A percentile compares a stretch with the other conserved stretches of the same genome.
Conservation (phyloP, 1,140 invertebrate genomes). For the Drosophila quadrilineata region DNA sequence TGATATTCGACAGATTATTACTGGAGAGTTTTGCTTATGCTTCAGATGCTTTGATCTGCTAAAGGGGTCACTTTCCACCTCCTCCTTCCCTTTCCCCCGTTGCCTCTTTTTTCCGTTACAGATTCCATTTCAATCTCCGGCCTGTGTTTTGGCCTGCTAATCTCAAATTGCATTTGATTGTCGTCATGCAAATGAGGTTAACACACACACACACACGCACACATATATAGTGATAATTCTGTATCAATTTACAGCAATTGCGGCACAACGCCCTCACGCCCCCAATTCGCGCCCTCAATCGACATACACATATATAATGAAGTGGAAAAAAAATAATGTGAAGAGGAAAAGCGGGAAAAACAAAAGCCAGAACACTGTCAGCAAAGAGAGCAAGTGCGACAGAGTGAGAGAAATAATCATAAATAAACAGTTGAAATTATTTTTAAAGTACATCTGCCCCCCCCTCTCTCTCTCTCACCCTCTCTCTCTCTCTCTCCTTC, state of each 20-base stretch:
- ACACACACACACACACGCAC: background rate
- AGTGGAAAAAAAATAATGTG: conserved; percentile 7
- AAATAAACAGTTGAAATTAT: conserved; percentile 44
- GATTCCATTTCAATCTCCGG: background rate
- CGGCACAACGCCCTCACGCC: conserved; percentile 15
- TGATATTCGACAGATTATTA: no score
- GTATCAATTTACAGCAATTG: conserved; percentile 60
- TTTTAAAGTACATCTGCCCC: conserved; percentile 48
- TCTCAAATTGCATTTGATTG: conserved; percentile 59
- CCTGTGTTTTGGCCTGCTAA: conserved; percentile 32
- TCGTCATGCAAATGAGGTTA: conserved; percentile 39
- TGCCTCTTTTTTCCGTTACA: background rate
- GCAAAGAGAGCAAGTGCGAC: background rate
- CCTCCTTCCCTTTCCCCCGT: background rate
- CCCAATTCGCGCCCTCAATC: background rate
- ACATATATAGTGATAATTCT: conserved; percentile 10
- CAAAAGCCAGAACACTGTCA: conserved; percentile 8
- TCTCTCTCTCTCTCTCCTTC: no score
- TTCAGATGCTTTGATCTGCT: no score
- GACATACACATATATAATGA: conserved; percentile 17
- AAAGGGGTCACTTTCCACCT: no score
- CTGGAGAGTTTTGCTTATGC: no score
- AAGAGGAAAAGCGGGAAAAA: conserved; percentile 5
- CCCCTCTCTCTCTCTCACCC: no score
- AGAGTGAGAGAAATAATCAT: background rate